These are phyloP conservation scores for Echinarachnius parma DNA, from an alignment of 53 echinoderm and acorn worm species.

Conservation along the genomic window DNA sequence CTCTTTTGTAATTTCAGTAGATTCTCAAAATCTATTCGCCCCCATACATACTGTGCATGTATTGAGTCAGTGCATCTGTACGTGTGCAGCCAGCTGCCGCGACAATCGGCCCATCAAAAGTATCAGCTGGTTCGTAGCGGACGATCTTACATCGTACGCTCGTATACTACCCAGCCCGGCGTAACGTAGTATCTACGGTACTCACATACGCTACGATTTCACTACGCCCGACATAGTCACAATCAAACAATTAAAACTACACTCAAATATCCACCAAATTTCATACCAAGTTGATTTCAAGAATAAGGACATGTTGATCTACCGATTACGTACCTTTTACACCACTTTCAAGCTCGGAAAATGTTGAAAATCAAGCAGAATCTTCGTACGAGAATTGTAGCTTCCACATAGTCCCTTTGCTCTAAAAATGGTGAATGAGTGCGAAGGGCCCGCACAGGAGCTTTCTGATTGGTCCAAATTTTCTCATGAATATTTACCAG, in stretches of 20 bases:
- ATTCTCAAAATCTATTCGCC: too few species aligned
- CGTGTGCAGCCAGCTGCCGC: too few species aligned
- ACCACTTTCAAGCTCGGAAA: background rate
- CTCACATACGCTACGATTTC: background rate
- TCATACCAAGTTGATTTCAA: background rate
- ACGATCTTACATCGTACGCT: too few species aligned
- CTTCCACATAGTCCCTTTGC: constrained; percentile 11
- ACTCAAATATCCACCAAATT: background rate
- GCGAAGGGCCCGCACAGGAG: constrained; percentile 44
- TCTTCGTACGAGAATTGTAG: constrained; percentile 12
- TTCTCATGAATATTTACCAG: constrained; percentile 44
- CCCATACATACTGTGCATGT: too few species aligned
- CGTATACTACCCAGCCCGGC: too few species aligned
- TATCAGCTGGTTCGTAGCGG: too few species aligned
- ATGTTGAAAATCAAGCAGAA: constrained; percentile 14
- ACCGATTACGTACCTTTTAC: background rate
- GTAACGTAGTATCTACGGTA: too few species aligned
- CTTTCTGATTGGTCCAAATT: constrained; percentile 62
- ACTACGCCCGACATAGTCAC: constrained; percentile 11
- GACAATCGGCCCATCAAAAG: too few species aligned
- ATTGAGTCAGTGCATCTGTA: too few species aligned
- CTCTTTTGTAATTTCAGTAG: too few species aligned
- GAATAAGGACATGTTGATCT: background rate
- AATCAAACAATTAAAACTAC: constrained; percentile 17
- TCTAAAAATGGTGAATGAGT: constrained; percentile 98